These are phyloP conservation scores for Euphydryas editha DNA, from an alignment of 2,888 invertebrate genomes.

Conservation along the genomic window DNA sequence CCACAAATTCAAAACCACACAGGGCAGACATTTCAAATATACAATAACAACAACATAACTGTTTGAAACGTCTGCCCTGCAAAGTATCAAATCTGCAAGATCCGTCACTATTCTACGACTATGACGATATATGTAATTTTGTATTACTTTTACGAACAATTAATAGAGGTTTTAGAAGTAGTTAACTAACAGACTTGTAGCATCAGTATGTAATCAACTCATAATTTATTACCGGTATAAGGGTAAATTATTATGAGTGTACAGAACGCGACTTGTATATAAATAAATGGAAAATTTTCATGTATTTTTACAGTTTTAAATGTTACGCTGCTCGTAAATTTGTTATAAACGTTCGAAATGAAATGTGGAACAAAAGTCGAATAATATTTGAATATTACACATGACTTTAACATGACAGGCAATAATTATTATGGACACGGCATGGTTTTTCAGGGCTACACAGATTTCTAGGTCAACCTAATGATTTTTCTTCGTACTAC, in stretches of 20 bases:
- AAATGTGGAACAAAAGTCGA: conserved; percentile 21
- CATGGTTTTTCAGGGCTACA: no score
- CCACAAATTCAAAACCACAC: no score
- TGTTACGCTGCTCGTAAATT: conserved; percentile 26
- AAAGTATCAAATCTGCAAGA: no score
- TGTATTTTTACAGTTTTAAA: conserved; percentile 19
- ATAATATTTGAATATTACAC: conserved; percentile 15
- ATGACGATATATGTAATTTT: no score
- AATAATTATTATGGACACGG: not conserved
- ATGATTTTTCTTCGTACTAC: no score
- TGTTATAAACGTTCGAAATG: conserved; percentile 22
- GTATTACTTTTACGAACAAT: not conserved
- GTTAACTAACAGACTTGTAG: not conserved
- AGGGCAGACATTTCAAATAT: no score
- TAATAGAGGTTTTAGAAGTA: not conserved
- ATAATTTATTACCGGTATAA: conserved; percentile 14
- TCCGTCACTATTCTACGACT: no score
- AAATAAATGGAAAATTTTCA: conserved; percentile 12
- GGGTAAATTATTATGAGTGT: conserved; percentile 16
- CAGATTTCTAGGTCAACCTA: no score
- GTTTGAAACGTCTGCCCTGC: no score
- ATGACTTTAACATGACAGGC: not conserved
- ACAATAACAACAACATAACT: no score
- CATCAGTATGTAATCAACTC: conserved; percentile 10
- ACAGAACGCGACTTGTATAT: conserved; percentile 7